These are phyloP conservation scores for Emesis russula DNA, from an alignment of 2,888 invertebrate genomes.

Conservation along the genomic window DNA sequence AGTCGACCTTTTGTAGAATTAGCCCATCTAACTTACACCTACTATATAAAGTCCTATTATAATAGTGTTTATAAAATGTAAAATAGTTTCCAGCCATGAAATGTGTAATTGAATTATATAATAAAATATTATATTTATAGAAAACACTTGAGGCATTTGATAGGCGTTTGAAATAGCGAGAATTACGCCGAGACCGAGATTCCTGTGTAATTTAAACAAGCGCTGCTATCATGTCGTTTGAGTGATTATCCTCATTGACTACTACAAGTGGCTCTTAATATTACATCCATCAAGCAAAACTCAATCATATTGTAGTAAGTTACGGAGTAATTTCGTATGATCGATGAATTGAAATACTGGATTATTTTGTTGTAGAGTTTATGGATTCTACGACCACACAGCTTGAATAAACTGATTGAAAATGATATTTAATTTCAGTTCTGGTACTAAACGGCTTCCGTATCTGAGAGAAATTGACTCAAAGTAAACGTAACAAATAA, in stretches of 20 bases:
- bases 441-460: conserved; percentile 21
- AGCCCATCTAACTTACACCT: no score
- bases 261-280: conserved; percentile 25
- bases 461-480: conserved; percentile 9
- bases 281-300: background rate
- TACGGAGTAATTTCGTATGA: background rate
- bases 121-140: conserved; percentile 9
- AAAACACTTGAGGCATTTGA: conserved; percentile 27
- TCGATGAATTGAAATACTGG: background rate
- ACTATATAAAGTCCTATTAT: no score
- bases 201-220: conserved; percentile 45
- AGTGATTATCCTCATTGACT: conserved; percentile 90
- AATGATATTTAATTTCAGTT: conserved; percentile 41
- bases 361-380: conserved; percentile 11
- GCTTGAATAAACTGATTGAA: conserved; percentile 51
- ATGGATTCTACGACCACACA: conserved; percentile 41
- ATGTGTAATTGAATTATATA: conserved; percentile 23
- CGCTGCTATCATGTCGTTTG: conserved; percentile 87
- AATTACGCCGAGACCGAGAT: conserved; percentile 24
- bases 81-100: background rate
- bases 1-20: no score
- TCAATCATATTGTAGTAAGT: background rate
- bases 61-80: background rate
- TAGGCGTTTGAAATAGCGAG: conserved; percentile 23
- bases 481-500: background rate